Evolutionary conservation across 2,797 vertebrate species (phyloP), one percentile per base, ranked within the genome.

Genomic region (Sphenopsis melanotis): DNA sequence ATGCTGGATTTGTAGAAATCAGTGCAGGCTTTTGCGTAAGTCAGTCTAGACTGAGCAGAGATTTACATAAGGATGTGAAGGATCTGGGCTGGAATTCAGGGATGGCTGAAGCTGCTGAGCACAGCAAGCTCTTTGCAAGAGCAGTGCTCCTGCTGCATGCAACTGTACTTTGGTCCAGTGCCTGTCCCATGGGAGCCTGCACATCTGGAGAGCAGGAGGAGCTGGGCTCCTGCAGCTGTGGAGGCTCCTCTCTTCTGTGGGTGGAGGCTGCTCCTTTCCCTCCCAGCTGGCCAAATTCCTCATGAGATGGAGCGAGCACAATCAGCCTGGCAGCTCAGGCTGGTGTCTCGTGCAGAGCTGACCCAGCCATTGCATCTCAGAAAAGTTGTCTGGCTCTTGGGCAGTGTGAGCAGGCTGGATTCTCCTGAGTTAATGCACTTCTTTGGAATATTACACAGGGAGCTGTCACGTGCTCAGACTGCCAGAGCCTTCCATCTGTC

Each of bases 1-100:
- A 61, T 74, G 70, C 74, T 32, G 12, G 77, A 75, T 97, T 93
- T 92, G 34, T 81, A 68, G 85, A 32, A 87, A 63, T n/a, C 30
- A 27, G 36, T 46, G 46, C 66, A 88, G 69, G 39, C 82, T 90
- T 90, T 47, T 84, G 52, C 1, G 0, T 37, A 65, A 74, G 87
- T 80, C 60, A 70, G 59, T 70, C 68, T 91, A 69, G 64, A 65
- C 76, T 64, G 81, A 94, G 60, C 64, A 44, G 72, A 74, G 32
- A 57, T 87, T 87, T 90, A 59, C n/a, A 36, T 41, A 66, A 82
- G 47, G 65, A 55, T 71, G 17, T 63, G 64, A 84, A 81, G 46
- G 55, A 75, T 61, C 59, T 75, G 71, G 34, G 89, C 63, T 59
- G 81, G 32, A 63, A 53, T 85, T 87, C 34, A 17, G 64, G 42